Evolutionary conservation across 2,113 vertebrate genomes (phyloP).

Genomic region (Chlamydotis undulata): DNA sequence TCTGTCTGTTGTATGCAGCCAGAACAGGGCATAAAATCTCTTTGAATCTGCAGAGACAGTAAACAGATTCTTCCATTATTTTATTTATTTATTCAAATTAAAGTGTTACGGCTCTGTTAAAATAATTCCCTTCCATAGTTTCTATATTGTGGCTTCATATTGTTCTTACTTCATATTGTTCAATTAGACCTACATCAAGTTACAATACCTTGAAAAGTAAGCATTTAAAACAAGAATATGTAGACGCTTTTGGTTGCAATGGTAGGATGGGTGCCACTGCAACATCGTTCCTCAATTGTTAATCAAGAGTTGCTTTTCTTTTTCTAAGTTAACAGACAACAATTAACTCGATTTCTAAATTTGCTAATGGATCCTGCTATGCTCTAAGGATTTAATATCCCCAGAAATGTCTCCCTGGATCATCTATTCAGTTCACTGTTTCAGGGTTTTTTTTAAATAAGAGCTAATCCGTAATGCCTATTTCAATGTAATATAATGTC

Average conservation of each 20-base stretch:
- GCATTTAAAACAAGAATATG: background rate
- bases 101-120: background rate
- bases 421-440: background rate
- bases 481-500: background rate
- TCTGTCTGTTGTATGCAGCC: background rate
- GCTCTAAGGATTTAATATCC: background rate
- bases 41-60: slow-evolving; percentile 32
- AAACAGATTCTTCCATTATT: background rate
- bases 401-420: background rate
- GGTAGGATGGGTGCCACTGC: background rate
- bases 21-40: slow-evolving; percentile 14
- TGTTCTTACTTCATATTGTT: background rate
- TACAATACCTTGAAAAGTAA: background rate
- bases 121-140: background rate
- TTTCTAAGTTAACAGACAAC: background rate
- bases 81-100: slow-evolving; percentile 18
- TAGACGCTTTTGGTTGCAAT: background rate
- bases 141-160: background rate
- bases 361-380: background rate
- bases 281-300: background rate
- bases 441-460: background rate
- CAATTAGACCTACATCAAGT: background rate
- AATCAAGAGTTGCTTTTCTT: background rate
- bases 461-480: background rate
- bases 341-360: background rate